These are phyloP conservation scores for Uromys caudimaculatus DNA, from an alignment of 2,797 vertebrate species.

Conservation along the genomic window DNA sequence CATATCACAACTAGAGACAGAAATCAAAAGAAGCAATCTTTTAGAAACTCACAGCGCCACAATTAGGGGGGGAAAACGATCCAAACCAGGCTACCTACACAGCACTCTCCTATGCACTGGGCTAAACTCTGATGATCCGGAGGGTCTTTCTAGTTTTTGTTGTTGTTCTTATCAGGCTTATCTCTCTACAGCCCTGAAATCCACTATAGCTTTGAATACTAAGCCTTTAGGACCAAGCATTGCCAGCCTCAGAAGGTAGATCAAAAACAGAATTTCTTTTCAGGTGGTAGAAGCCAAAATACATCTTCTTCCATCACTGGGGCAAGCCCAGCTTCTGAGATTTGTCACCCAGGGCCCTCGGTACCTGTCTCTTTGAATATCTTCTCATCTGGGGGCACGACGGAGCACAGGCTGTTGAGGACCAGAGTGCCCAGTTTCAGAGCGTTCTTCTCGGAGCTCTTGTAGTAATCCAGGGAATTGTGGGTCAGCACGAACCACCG, in stretches of 20 bases:
- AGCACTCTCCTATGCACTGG: not conserved
- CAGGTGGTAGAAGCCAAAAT: not conserved
- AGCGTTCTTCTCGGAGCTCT: slow-evolving; percentile 95
- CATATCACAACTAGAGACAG: not conserved
- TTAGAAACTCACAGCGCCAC: not conserved
- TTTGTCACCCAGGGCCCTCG: fast-evolving
- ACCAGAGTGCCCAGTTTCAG: slow-evolving; percentile 96
- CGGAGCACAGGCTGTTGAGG: slow-evolving; percentile 97
- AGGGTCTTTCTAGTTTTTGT: not conserved
- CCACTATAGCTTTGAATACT: not conserved
- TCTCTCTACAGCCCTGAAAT: not conserved
- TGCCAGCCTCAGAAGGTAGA: not conserved
- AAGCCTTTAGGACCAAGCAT: not conserved
- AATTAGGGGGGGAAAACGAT: not conserved
- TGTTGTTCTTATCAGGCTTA: not conserved
- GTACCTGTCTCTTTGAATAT: slow-evolving; percentile 96
- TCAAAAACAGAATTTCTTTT: not conserved
- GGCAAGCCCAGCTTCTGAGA: not conserved
- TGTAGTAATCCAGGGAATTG: slow-evolving; percentile 98
- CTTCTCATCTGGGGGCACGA: slow-evolving; percentile 95
- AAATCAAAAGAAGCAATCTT: not conserved
- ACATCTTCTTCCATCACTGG: fast-evolving
- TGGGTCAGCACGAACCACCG: slow-evolving; percentile 99
- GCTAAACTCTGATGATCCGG: not conserved
- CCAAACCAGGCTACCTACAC: not conserved